These are phyloP conservation scores for Ia io DNA, from an alignment of 2,113 vertebrate genomes.

Conservation along the genomic window DNA sequence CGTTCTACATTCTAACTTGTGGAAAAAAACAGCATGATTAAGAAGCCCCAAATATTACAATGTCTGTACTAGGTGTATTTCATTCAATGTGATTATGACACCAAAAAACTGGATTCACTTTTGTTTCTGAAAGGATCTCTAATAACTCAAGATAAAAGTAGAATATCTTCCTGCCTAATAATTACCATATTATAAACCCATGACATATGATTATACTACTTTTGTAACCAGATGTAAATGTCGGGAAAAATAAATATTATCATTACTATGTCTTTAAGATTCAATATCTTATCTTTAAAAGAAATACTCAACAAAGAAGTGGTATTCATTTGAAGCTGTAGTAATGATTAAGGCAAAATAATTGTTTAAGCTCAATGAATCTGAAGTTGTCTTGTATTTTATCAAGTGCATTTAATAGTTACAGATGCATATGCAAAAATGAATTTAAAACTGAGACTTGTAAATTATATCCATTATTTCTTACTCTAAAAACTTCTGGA, in stretches of 20 bases:
- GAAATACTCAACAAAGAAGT: slow-evolving; percentile 15
- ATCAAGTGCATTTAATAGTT: not conserved
- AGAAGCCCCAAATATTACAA: not conserved
- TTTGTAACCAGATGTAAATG: not conserved
- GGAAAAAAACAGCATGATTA: not conserved
- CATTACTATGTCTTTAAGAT: not conserved
- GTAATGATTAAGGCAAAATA: not conserved
- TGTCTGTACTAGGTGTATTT: not conserved
- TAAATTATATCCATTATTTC: slow-evolving; percentile 14
- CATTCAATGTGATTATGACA: not conserved
- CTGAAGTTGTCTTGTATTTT: not conserved
- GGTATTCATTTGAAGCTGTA: not conserved
- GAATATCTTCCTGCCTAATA: not conserved
- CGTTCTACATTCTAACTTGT: not conserved
- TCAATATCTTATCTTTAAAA: not conserved
- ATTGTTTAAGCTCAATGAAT: not conserved
- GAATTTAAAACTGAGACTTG: slow-evolving; percentile 19
- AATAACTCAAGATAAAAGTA: not conserved
- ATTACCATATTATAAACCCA: not conserved
- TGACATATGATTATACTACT: not conserved
- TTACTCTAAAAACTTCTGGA: slow-evolving; percentile 28
- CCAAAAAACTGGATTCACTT: not conserved
- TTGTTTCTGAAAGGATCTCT: not conserved
- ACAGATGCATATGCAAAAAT: not conserved
- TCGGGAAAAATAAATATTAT: not conserved